Evolutionary conservation across 2,888 invertebrate species (phyloP).

Genomic region (Ctenicera cuprea): DNA sequence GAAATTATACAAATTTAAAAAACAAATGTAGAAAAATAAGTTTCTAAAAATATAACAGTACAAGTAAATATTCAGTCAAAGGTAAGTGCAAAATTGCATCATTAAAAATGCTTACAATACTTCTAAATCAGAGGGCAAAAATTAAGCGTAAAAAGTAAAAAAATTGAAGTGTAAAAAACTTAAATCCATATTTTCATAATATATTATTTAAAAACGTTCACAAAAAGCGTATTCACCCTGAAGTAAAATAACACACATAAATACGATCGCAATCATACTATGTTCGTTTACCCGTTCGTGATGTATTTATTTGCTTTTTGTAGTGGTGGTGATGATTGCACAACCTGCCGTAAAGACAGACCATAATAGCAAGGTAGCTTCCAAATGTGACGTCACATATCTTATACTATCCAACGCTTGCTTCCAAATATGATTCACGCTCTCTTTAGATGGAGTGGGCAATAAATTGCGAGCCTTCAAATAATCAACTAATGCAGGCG

Average conservation of each 20-base stretch:
- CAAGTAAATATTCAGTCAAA: slow-evolving; percentile 26
- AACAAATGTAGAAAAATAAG: background rate
- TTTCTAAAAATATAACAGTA: background rate
- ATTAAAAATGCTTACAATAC: slow-evolving; percentile 6
- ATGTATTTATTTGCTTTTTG: slow-evolving; percentile 49
- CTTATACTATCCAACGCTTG: slow-evolving; percentile 73
- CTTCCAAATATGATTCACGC: slow-evolving; percentile 71
- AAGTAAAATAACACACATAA: slow-evolving; percentile 19
- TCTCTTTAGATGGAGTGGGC: slow-evolving; percentile 67
- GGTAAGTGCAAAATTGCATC: slow-evolving; percentile 5
- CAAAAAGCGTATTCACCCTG: background rate
- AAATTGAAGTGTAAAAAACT: slow-evolving; percentile 15
- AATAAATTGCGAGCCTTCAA: slow-evolving; percentile 76
- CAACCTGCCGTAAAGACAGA: slow-evolving; percentile 76
- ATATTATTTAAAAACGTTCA: slow-evolving; percentile 11
- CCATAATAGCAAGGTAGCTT: slow-evolving; percentile 76
- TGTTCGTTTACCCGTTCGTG: slow-evolving; percentile 12
- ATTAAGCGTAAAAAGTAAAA: slow-evolving; percentile 21
- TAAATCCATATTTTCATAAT: background rate
- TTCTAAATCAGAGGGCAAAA: slow-evolving; percentile 18
- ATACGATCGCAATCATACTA: slow-evolving; percentile 8
- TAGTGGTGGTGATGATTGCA: slow-evolving; percentile 72
- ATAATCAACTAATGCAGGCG: slow-evolving; percentile 76
- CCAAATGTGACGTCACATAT: slow-evolving; percentile 71
- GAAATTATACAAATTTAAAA: background rate